Conservation (phyloP, 2,888 invertebrate species). For the Polydrusus cervinus region DNA sequence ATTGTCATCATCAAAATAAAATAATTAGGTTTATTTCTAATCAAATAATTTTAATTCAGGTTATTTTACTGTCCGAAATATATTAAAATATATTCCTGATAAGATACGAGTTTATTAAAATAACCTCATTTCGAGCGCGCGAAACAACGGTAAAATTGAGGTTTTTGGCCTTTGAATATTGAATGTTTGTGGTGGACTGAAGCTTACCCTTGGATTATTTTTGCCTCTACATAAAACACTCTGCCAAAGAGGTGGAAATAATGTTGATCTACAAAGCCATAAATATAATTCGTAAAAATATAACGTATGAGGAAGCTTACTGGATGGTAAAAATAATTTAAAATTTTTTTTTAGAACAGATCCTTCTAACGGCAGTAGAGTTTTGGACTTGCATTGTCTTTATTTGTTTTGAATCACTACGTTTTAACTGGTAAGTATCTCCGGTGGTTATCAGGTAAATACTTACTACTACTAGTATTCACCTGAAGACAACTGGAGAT, state of each 20-base stretch:
- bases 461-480: no score
- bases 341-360: no score
- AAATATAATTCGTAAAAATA: neutral
- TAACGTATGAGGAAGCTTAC: neutral
- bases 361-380: no score
- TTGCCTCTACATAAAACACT: slow-evolving; percentile 4
- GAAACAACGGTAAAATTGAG: slow-evolving; percentile 17
- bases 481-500: no score
- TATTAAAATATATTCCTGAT: neutral
- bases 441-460: no score
- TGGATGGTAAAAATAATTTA: no score
- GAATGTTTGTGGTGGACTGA: slow-evolving; percentile 17
- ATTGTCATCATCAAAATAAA: no score
- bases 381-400: no score
- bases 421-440: no score
- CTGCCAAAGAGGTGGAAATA: slow-evolving; percentile 12
- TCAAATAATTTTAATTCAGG: neutral
- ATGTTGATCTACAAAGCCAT: neutral
- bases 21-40: neutral
- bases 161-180: slow-evolving; percentile 17
- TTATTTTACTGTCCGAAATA: neutral
- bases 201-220: slow-evolving; percentile 3
- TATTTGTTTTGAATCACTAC: no score
- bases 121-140: slow-evolving; percentile 7
- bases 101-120: neutral